phyloP scores from a whole-genome alignment of 2,797 vertebrate genomes.

The Centroberyx gerrardi region DNA sequence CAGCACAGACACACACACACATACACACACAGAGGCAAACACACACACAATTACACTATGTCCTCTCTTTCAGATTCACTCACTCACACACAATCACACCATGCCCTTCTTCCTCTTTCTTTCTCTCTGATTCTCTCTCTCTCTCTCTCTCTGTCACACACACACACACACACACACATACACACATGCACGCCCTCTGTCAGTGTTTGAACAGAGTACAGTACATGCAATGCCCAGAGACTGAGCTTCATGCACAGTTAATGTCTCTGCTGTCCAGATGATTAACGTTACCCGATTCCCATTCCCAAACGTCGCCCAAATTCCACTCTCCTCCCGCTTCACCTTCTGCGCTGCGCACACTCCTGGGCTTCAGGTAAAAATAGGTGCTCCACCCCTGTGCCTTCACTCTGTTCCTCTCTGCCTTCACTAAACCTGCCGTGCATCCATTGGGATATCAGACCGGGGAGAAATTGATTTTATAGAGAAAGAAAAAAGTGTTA shows the following conservation, averaged over 20 bases:
- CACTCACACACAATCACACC: conserved; percentile 37
- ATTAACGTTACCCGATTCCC: conserved; percentile 83
- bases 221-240: conserved; percentile 78
- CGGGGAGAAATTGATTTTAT: conserved; percentile 50
- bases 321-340: conserved; percentile 76
- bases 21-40: conserved; percentile 45
- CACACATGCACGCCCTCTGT: conserved; percentile 36
- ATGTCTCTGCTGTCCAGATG: conserved; percentile 86
- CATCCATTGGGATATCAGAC: conserved; percentile 60
- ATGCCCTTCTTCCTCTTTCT: conserved; percentile 36
- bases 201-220: conserved; percentile 66
- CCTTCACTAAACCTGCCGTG: conserved; percentile 59
- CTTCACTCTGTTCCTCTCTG: conserved; percentile 61
- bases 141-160: conserved; percentile 2
- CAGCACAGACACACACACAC: conserved; percentile 39
- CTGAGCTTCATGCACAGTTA: conserved; percentile 84
- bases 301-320: conserved; percentile 78
- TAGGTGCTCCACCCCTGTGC: conserved; percentile 71
- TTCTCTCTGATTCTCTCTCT: conserved; percentile 22
- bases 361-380: conserved; percentile 84
- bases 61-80: conserved; percentile 41
- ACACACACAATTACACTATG: conserved; percentile 25
- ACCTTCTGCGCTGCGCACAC: conserved; percentile 76
- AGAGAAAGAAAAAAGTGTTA: conserved; percentile 42
- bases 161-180: conserved; percentile 16